A percentile compares a stretch with the other conserved stretches of the same genome.
These are phyloP conservation scores for Pristionchus maxplancki DNA, from an alignment of 2,888 invertebrate species.

Conservation along the genomic window DNA sequence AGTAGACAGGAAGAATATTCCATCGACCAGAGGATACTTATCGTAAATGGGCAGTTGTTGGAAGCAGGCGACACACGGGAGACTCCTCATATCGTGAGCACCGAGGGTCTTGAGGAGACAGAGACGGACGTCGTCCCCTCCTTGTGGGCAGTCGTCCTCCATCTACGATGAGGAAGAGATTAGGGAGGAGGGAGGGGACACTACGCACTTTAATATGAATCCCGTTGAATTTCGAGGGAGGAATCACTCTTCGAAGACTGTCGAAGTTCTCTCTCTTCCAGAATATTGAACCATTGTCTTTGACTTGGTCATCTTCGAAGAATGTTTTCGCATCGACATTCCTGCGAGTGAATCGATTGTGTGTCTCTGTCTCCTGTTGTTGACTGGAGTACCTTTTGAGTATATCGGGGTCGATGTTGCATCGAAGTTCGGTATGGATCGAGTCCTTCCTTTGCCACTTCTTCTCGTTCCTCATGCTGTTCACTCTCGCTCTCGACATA, in stretches of 20 bases:
- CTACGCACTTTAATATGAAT: conserved; percentile 94
- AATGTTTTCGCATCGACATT: conserved; percentile 20
- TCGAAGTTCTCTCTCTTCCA: conserved; percentile 93
- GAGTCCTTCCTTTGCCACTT: conserved; percentile 48
- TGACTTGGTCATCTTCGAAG: conserved; percentile 55
- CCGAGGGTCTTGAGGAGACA: conserved; percentile 96
- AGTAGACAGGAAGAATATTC: conserved; percentile 97
- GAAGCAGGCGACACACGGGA: conserved; percentile 82
- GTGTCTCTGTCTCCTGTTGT: no score
- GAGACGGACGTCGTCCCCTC: conserved; percentile 96
- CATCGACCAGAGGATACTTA: conserved; percentile 96
- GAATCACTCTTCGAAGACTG: conserved; percentile 90
- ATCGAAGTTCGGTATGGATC: conserved; percentile 52
- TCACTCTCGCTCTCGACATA: not conserved
- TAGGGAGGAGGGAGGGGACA: not conserved
- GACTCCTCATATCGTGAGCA: conserved; percentile 89
- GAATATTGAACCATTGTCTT: conserved; percentile 84
- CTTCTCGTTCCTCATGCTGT: conserved; percentile 35
- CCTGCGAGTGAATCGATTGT: no score
- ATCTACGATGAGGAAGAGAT: conserved; percentile 83
- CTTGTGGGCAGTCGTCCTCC: conserved; percentile 98
- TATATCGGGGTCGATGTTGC: conserved; percentile 54
- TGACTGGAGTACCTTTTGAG: conserved; percentile 52
- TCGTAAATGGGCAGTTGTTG: conserved; percentile 83
- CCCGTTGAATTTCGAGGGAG: conserved; percentile 95